These are phyloP conservation scores for Caenorhabditis briggsae DNA, from an alignment of 1,140 invertebrate genomes.

Conservation along the genomic window DNA sequence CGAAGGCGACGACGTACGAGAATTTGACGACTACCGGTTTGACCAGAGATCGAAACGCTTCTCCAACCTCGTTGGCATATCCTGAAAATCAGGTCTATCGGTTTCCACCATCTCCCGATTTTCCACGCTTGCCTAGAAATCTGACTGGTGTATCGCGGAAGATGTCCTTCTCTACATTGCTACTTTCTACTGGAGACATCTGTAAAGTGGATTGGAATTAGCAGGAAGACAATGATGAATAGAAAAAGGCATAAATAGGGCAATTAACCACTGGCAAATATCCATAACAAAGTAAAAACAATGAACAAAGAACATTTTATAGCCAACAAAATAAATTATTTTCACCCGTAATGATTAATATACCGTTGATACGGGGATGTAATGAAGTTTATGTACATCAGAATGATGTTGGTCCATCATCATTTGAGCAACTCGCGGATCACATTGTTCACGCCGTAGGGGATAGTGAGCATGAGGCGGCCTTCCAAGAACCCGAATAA, in stretches of 20 bases:
- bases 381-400: neutral
- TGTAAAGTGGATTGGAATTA: neutral
- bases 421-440: conserved; percentile 4
- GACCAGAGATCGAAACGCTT: conserved; percentile 88
- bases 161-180: neutral
- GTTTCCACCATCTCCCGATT: conserved; percentile 53
- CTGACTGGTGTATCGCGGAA: conserved; percentile 28
- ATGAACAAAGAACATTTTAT: neutral
- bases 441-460: conserved; percentile 26
- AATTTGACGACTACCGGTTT: conserved; percentile 84
- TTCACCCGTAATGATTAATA: neutral
- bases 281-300: neutral
- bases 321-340: neutral
- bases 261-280: neutral
- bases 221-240: neutral
- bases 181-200: conserved; percentile 21
- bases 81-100: conserved; percentile 82
- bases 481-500: conserved; percentile 8
- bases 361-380: neutral
- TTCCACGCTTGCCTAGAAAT: neutral
- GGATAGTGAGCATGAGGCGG: conserved; percentile 38
- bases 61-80: conserved; percentile 94
- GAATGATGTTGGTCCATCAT: neutral
- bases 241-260: neutral
- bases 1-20: conserved; percentile 86